Evolutionary conservation across 1,140 invertebrate species (phyloP), one percentile per base, ranked within the genome.

Genomic region (Laupala kohalensis): DNA sequence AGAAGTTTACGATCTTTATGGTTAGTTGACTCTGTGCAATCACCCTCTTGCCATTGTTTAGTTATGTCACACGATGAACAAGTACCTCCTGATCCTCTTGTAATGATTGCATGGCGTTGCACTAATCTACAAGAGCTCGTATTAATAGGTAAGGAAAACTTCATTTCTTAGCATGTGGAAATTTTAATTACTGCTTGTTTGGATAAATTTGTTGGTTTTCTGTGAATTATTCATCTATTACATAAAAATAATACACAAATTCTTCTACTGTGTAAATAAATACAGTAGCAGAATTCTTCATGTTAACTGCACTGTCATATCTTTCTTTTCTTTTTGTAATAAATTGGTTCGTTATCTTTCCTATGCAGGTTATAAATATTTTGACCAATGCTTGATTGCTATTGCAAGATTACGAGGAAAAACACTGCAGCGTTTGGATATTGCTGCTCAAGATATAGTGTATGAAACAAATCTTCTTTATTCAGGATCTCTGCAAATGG

Each of bases 101-200:
- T 93, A 4, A 87, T 92, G 82, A 80, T 89, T 75, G 87, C 90
- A 13, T 93, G 91, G 91, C 84, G 86, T 69, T 92, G 90, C 77
- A 82, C 81, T 64, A 84, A 86, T 68, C 83, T 93, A 15, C 79
- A 84, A 73, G 85, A 90, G 77, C 80, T 93, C 26, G 86, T 90
- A 67, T 78, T 90, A 0, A 83, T 86, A 74, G 86, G 84, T 86
- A 77, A 76, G 75, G 64, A 68, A 68, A 26, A 19, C 13, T 28
- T 68, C 23, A 1, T 28, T 28, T 6, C 25, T 19, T 3, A 26
- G 67, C 25, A 4, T 4, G 25, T 68, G n/a, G 13, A 24, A 19
- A n/a, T 67, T 25, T 24, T 67, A 15, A 25, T 2, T 13, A 67
- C n/a, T n/a, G 12, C 15, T 67, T 2, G 1, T 1, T n/a, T 4